Conservation (phyloP, 1,140 invertebrate species). For the Sinonovacula constricta region DNA sequence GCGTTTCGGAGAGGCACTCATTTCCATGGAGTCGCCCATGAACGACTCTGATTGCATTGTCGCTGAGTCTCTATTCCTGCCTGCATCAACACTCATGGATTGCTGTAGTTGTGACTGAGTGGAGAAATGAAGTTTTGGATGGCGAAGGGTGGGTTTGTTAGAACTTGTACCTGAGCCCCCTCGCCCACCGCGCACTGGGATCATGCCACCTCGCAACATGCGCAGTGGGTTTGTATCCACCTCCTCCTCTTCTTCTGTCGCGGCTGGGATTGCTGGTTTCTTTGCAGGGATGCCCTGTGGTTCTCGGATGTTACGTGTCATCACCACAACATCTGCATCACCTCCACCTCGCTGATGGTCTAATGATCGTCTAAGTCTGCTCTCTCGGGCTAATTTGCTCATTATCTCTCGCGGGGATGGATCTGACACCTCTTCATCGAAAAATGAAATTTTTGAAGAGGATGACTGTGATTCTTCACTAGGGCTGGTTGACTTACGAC, state of each 20-base stretch:
- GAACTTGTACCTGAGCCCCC: conserved; percentile 71
- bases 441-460: conserved; percentile 57
- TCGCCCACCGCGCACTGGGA: conserved; percentile 68
- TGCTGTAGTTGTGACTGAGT: conserved; percentile 58
- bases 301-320: conserved; percentile 65
- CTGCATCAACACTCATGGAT: conserved; percentile 61
- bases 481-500: conserved; percentile 42
- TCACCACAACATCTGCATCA: conserved; percentile 55
- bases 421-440: conserved; percentile 73
- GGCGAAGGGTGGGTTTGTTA: conserved; percentile 61
- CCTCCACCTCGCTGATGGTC: conserved; percentile 70
- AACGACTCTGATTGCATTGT: not conserved
- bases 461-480: conserved; percentile 43
- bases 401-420: conserved; percentile 74
- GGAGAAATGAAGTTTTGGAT: conserved; percentile 65
- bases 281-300: conserved; percentile 73
- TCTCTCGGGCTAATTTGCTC: conserved; percentile 69
- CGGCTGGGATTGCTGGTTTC: conserved; percentile 12
- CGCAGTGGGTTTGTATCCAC: conserved; percentile 85
- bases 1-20: conserved; percentile 48
- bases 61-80: conserved; percentile 23
- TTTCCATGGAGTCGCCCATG: conserved; percentile 7
- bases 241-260: conserved; percentile 65
- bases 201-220: conserved; percentile 82
- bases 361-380: conserved; percentile 66